A percentile compares a stretch with the other conserved stretches of the same genome.
These are phyloP conservation scores for Andricus quercusramuli DNA, from an alignment of 2,888 invertebrate species.

Conservation along the genomic window DNA sequence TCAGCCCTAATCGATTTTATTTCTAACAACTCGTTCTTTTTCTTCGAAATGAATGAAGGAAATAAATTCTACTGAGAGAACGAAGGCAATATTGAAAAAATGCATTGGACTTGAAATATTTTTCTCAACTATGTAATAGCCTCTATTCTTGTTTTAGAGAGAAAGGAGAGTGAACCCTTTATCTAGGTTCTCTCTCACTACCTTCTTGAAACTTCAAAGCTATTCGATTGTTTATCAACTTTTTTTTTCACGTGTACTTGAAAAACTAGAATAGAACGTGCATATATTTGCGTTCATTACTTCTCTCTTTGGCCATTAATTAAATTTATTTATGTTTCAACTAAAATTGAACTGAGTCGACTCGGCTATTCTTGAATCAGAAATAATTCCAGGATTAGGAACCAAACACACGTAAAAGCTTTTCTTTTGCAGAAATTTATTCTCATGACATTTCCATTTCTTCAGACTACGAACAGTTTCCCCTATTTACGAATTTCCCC, in stretches of 20 bases:
- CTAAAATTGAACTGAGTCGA: not conserved
- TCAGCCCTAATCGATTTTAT: not conserved
- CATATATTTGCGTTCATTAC: not conserved
- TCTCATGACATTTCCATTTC: too few relatives aligned
- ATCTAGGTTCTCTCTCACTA: not conserved
- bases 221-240: not conserved
- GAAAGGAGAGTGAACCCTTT: not conserved
- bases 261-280: not conserved
- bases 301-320: not conserved
- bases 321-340: not conserved
- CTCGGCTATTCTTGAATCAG: too few relatives aligned
- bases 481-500: too few relatives aligned
- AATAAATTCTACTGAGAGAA: not conserved
- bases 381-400: too few relatives aligned
- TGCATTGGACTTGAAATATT: not conserved
- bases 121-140: slow-evolving; percentile 1
- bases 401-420: too few relatives aligned
- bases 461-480: too few relatives aligned
- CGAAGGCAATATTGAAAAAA: not conserved
- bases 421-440: too few relatives aligned
- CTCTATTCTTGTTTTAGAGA: not conserved
- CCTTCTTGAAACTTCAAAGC: not conserved
- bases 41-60: too few relatives aligned
- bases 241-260: not conserved
- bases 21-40: not conserved